Percentiles rank a stretch among this genome's conserved stretches.
These are phyloP conservation scores for Cryptosula pallasiana DNA, from an alignment of 2,888 invertebrate species.

Conservation along the genomic window DNA sequence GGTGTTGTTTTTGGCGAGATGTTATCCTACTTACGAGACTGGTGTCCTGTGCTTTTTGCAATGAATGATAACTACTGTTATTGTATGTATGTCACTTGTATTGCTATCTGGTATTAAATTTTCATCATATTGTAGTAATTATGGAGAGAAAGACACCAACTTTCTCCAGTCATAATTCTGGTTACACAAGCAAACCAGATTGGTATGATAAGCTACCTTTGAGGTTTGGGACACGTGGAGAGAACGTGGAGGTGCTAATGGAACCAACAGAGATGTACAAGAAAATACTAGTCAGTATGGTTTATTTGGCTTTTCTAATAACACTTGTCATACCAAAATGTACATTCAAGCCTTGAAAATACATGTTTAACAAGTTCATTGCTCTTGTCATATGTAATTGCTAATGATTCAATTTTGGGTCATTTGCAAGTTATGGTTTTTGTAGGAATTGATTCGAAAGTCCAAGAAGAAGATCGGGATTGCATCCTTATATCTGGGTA, in stretches of 20 bases:
- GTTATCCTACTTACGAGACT: too few relatives aligned
- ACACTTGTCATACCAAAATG: too few relatives aligned
- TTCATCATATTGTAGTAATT: neutral
- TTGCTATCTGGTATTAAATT: neutral
- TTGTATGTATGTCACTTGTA: neutral
- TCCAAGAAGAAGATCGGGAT: conserved; percentile 57
- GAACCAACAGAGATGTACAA: conserved; percentile 48
- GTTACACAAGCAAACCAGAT: neutral
- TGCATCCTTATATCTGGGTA: conserved; percentile 89
- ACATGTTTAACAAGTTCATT: too few relatives aligned
- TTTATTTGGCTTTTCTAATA: neutral
- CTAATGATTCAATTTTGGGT: too few relatives aligned
- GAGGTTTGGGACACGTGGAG: conserved; percentile 41
- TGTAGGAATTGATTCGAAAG: conserved; percentile 41
- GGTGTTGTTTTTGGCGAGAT: too few relatives aligned
- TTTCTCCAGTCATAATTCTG: neutral
- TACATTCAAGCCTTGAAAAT: too few relatives aligned
- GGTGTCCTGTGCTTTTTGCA: too few relatives aligned
- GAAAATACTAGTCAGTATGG: conserved; percentile 41
- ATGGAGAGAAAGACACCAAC: too few relatives aligned
- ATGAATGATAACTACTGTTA: neutral
- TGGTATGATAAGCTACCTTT: conserved; percentile 31
- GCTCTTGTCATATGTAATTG: too few relatives aligned
- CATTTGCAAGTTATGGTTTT: too few relatives aligned
- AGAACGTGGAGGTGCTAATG: conserved; percentile 40